Percentiles rank a stretch among this genome's conserved stretches.
Evolutionary conservation across 2,797 vertebrate species (phyloP).

Genomic region (Babyrousa celebensis): DNA sequence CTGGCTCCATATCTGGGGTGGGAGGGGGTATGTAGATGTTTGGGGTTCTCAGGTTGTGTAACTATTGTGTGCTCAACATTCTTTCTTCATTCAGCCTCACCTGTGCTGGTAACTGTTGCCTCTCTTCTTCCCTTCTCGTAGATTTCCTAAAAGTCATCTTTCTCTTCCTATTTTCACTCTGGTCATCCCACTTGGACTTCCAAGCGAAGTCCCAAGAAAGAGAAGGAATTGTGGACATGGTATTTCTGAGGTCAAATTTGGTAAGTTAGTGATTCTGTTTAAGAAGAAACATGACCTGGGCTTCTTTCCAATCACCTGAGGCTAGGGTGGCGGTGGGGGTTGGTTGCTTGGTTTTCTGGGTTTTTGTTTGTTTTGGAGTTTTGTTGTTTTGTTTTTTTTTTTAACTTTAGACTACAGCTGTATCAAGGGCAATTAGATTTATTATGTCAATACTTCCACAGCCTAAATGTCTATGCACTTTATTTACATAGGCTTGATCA

Average conservation of each 20-base stretch:
- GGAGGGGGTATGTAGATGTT: background rate
- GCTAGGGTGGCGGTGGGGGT: too few relatives aligned
- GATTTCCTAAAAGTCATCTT: background rate
- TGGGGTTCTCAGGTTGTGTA: background rate
- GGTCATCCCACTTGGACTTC: background rate
- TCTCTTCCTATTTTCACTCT: background rate
- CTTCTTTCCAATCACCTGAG: background rate
- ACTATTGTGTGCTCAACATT: background rate
- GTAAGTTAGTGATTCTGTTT: conserved; percentile 54
- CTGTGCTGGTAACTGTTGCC: too few relatives aligned
- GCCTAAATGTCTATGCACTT: background rate
- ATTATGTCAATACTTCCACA: background rate
- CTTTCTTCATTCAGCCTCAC: background rate
- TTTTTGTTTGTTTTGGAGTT: background rate
- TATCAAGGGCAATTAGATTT: background rate
- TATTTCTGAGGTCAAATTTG: conserved; percentile 36
- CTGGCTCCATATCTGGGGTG: background rate
- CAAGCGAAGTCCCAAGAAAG: conserved; percentile 38
- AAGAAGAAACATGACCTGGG: background rate
- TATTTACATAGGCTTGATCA: background rate
- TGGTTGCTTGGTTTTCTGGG: background rate
- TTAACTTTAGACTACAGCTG: background rate
- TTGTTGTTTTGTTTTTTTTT: background rate
- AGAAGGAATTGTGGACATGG: background rate
- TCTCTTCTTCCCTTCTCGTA: background rate